Conservation (phyloP, 2,797 vertebrate genomes). For the Anisognathus igniventris region DNA sequence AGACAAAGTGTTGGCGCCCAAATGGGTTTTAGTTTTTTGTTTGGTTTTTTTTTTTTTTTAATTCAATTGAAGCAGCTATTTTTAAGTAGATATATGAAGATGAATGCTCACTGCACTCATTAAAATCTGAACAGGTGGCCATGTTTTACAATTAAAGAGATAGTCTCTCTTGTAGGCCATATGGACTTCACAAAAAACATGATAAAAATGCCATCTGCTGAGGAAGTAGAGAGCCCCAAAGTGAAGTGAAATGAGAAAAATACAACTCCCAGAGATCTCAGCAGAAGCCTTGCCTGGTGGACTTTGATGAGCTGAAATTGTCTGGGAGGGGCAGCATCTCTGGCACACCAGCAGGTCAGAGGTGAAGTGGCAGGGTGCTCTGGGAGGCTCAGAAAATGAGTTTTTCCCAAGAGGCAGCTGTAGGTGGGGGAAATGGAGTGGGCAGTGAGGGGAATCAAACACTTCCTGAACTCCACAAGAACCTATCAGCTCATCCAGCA, state of each 20-base stretch:
- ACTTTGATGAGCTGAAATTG: background rate
- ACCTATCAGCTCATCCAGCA: background rate
- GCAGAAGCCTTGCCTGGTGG: background rate
- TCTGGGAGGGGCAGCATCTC: background rate
- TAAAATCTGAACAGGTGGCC: constrained; percentile 64
- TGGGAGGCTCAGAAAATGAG: background rate
- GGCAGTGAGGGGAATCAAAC: background rate
- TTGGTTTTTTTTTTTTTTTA: background rate
- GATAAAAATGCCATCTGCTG: constrained; percentile 64
- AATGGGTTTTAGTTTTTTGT: background rate
- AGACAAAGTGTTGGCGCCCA: background rate
- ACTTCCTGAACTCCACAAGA: background rate
- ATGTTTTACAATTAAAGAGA: constrained; percentile 63
- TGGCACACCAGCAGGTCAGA: fast-evolving
- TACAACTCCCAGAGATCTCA: constrained; percentile 15
- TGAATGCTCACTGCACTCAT: constrained; percentile 21
- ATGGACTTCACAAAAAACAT: constrained; percentile 52
- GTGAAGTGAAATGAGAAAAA: constrained; percentile 15
- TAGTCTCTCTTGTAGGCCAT: constrained; percentile 44
- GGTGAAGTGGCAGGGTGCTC: background rate
- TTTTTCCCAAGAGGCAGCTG: background rate
- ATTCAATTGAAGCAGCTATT: constrained; percentile 38
- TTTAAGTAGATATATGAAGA: constrained; percentile 52
- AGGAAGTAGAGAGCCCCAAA: constrained; percentile 22
- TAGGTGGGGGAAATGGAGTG: background rate